Conservation (phyloP, 2,888 invertebrate genomes). For the Hanleya hanleyi region DNA sequence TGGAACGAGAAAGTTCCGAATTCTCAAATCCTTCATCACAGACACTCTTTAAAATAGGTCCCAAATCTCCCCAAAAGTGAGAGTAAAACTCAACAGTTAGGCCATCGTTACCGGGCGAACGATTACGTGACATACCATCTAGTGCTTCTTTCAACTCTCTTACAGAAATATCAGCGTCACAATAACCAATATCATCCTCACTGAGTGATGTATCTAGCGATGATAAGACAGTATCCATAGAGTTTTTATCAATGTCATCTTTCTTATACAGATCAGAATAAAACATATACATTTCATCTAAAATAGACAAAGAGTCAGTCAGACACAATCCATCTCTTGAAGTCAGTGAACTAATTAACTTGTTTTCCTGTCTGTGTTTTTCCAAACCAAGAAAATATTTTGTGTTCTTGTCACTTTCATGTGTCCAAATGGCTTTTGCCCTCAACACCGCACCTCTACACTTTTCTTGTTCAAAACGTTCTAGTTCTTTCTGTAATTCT, state of each 20-base stretch:
- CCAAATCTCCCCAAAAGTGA: background rate
- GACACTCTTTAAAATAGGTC: background rate
- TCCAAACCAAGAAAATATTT: background rate
- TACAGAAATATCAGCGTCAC: background rate
- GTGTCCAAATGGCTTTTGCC: background rate
- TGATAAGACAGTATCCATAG: background rate
- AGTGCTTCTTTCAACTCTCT: background rate
- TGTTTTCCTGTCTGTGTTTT: background rate
- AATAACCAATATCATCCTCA: background rate
- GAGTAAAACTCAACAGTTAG: background rate
- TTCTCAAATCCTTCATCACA: background rate
- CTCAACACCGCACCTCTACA: background rate
- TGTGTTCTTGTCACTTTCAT: background rate
- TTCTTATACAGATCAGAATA: background rate
- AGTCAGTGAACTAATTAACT: background rate
- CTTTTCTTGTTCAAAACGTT: background rate
- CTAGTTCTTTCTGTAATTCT: background rate
- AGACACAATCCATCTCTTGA: background rate
- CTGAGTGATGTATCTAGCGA: background rate
- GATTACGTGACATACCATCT: background rate
- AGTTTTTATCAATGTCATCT: background rate
- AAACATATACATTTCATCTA: background rate
- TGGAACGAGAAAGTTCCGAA: background rate
- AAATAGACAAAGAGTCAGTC: background rate
- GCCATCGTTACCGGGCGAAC: conserved; percentile 11